Base-by-base conservation (phyloP, 2,888 invertebrate genomes). In the Megastigmus dorsalis region DNA sequence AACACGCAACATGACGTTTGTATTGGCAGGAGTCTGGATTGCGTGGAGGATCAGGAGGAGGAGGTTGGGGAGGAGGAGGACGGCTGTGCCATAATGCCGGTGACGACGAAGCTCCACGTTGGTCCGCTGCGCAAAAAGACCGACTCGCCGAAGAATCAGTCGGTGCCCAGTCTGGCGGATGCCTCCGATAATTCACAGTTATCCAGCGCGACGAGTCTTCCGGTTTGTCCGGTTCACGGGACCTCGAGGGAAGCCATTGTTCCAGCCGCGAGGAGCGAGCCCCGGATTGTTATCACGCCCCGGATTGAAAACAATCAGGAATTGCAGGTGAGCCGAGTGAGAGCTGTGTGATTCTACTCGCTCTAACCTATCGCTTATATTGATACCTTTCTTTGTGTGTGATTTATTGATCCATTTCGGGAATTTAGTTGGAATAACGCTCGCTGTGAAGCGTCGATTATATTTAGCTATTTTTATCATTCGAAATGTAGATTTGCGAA, bases 21-120 rank as follows among this genome's bases (percentile, higher is more conserved):
- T n/a, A n/a, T 20, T 18, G 81, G 81, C 18, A 86, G 82, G 67
- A 85, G 84, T 57, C 74, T 81, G 0, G 83, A 84, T 48, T 80
- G 85, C 23, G 82, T 82, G 0, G 86, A 87, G 57, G 85, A 85
- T 54, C 28, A 59, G 7, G 83, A 81, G 57, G 82, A 73, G n/a
- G 84, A 83, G 30, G 36, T 26, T 59, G 82, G 80, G 3, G 75
- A 72, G 4, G 83, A 83, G 2, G 62, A 38, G 1, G n/a, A n/a
- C 10, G 5, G n/a, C 28, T 4, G 65, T 71, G n/a, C n/a, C 13
- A 1, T 75, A 0, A 26, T 52, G 20, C 82, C 83, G 1, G 81
- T 87, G 9, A 86, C 85, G 7, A 86, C 87, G 3, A 86, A 85
- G 69, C 81, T 87, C 3, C 86, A 88, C 76, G 83, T 87, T 0